Conservation (phyloP, 2,888 invertebrate genomes). For the Spicauda simplicius region DNA sequence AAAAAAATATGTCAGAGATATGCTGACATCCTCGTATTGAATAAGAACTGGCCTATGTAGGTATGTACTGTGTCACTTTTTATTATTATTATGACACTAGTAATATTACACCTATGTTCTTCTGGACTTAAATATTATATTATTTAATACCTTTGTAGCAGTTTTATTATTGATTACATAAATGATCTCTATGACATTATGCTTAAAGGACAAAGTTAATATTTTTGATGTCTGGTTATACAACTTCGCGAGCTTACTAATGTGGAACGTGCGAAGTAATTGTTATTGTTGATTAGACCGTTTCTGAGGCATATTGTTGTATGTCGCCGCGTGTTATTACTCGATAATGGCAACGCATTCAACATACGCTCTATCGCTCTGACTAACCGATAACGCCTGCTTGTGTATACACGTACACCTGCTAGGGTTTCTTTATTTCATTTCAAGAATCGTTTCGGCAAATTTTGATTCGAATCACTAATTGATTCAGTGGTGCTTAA, state of each 20-base stretch:
- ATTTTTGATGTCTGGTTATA: not conserved
- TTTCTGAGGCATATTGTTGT: constrained; percentile 19
- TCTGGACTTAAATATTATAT: too few relatives aligned
- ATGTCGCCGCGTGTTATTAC: constrained; percentile 24
- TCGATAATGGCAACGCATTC: constrained; percentile 30
- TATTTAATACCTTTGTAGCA: too few relatives aligned
- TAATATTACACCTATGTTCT: too few relatives aligned
- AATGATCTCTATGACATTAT: too few relatives aligned
- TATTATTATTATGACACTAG: too few relatives aligned
- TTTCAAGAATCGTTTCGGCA: constrained; percentile 4
- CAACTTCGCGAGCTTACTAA: not conserved
- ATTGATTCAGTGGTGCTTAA: not conserved
- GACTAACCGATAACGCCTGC: constrained; percentile 27
- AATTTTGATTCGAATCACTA: not conserved
- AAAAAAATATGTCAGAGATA: too few relatives aligned
- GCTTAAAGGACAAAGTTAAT: not conserved
- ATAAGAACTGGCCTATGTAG: too few relatives aligned
- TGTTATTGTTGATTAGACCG: constrained; percentile 18
- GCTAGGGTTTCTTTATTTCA: constrained; percentile 8
- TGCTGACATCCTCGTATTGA: too few relatives aligned
- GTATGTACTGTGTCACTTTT: too few relatives aligned
- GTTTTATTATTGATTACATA: too few relatives aligned
- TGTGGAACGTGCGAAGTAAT: not conserved
- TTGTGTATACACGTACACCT: constrained; percentile 18
- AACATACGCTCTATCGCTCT: constrained; percentile 21